These are phyloP conservation scores for Syngnathus acus DNA, from an alignment of 2,797 vertebrate species.

Conservation along the genomic window DNA sequence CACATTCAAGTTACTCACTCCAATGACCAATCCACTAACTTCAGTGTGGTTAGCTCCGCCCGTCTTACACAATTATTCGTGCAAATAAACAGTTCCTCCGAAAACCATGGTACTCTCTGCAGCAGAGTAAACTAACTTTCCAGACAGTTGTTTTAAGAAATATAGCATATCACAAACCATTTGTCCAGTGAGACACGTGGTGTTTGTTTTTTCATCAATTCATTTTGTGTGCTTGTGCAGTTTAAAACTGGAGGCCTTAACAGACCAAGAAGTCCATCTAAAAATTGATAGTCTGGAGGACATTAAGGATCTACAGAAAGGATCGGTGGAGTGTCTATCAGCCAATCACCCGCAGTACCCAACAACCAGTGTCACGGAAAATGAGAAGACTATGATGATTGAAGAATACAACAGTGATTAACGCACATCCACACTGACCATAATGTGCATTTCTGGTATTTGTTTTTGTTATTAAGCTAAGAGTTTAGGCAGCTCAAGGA, in stretches of 20 bases:
- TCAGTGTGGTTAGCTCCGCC: no score
- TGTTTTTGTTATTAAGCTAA: background rate
- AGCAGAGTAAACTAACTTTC: no score
- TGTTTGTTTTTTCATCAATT: background rate
- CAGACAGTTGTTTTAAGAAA: no score
- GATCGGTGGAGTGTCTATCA: slow-evolving; percentile 58
- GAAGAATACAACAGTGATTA: slow-evolving; percentile 85
- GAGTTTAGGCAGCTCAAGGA: background rate
- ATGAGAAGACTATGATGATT: slow-evolving; percentile 78
- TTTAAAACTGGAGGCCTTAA: slow-evolving; percentile 80
- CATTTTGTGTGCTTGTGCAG: slow-evolving; percentile 49
- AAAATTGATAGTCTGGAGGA: slow-evolving; percentile 58
- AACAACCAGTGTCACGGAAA: slow-evolving; percentile 55
- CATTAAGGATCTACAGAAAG: slow-evolving; percentile 4
- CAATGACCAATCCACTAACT: no score
- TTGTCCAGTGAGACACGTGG: no score
- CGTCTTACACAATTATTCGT: no score
- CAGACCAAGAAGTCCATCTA: slow-evolving; percentile 77
- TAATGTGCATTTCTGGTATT: background rate
- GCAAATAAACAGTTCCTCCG: no score
- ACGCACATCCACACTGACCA: slow-evolving; percentile 9
- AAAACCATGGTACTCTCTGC: no score
- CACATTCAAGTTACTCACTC: no score
- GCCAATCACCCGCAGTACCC: slow-evolving; percentile 79
- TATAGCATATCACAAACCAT: background rate